These are phyloP conservation scores for Plectropomus leopardus DNA, from an alignment of 2,113 vertebrate genomes.

Conservation along the genomic window DNA sequence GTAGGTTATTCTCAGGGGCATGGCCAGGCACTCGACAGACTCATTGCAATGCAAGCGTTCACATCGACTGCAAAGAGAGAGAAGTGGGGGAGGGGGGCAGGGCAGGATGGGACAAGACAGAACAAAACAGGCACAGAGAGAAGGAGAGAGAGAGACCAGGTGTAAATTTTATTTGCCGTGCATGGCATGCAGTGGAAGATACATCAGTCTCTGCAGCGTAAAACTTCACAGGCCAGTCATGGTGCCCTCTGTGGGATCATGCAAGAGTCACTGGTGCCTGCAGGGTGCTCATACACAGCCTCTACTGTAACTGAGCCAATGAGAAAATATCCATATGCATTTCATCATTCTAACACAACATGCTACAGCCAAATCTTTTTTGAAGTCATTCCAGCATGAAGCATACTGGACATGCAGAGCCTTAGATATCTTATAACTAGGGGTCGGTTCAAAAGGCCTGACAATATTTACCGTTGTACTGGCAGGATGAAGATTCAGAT, in stretches of 20 bases:
- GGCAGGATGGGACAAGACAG: slow-evolving; percentile 72
- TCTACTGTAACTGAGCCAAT: slow-evolving; percentile 31
- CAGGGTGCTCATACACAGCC: slow-evolving; percentile 27
- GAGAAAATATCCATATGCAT: slow-evolving; percentile 34
- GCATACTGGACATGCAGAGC: slow-evolving; percentile 73
- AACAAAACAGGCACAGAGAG: slow-evolving; percentile 71
- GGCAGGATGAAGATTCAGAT: neutral
- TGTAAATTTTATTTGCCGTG: slow-evolving; percentile 79
- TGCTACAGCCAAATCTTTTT: slow-evolving; percentile 63
- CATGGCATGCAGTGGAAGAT: slow-evolving; percentile 80
- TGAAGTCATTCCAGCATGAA: slow-evolving; percentile 54
- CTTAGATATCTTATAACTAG: neutral
- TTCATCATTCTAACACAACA: slow-evolving; percentile 58
- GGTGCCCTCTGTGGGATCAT: slow-evolving; percentile 69
- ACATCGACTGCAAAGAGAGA: slow-evolving; percentile 93
- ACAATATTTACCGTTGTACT: neutral
- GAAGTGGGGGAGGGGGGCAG: slow-evolving; percentile 69
- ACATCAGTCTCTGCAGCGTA: slow-evolving; percentile 58
- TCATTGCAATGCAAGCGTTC: slow-evolving; percentile 99
- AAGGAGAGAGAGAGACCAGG: slow-evolving; percentile 66
- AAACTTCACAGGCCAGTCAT: slow-evolving; percentile 47
- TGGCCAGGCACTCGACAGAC: slow-evolving; percentile 93
- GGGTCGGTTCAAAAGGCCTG: slow-evolving; percentile 4
- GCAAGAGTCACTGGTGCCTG: slow-evolving; percentile 60
- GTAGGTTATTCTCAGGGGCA: slow-evolving; percentile 98